These are phyloP conservation scores for Drosophila rellima DNA, from an alignment of 2,888 invertebrate species.

Conservation along the genomic window DNA sequence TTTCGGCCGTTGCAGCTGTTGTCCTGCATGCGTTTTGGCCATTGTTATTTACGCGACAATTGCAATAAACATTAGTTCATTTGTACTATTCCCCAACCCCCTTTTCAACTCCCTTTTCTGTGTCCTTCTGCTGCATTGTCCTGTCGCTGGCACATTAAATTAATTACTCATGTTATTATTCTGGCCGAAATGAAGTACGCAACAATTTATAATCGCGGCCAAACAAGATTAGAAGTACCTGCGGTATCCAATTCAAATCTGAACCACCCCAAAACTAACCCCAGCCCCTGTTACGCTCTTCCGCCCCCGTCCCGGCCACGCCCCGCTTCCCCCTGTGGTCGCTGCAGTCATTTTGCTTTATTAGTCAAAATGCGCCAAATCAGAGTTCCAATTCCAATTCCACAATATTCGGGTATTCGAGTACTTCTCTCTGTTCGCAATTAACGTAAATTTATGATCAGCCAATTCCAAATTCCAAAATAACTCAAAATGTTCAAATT, in stretches of 20 bases:
- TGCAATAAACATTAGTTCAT: slow-evolving; percentile 68
- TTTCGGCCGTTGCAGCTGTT: slow-evolving; percentile 51
- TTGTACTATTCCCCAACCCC: slow-evolving; percentile 28
- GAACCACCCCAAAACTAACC: not conserved
- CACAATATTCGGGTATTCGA: slow-evolving; percentile 49
- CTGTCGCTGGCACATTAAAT: slow-evolving; percentile 84
- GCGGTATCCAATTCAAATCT: slow-evolving; percentile 59
- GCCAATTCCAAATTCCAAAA: slow-evolving; percentile 53
- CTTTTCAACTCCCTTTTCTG: not conserved
- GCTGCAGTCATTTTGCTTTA: slow-evolving; percentile 78
- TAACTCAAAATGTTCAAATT: slow-evolving; percentile 44
- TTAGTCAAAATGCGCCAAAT: slow-evolving; percentile 79
- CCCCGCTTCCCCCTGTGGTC: slow-evolving; percentile 26
- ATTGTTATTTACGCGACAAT: slow-evolving; percentile 65
- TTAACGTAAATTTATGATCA: slow-evolving; percentile 80
- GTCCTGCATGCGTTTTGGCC: slow-evolving; percentile 55
- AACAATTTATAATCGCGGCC: slow-evolving; percentile 83
- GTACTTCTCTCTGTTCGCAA: slow-evolving; percentile 58
- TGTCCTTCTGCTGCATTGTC: slow-evolving; percentile 35
- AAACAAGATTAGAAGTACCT: slow-evolving; percentile 84
- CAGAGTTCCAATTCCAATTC: slow-evolving; percentile 46
- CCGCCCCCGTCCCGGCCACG: not conserved
- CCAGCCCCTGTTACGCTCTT: too few species aligned
- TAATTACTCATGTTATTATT: slow-evolving; percentile 85
- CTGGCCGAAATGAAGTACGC: slow-evolving; percentile 84